Evolutionary conservation across 1,140 invertebrate genomes (phyloP).

Genomic region (Zophobas morio): DNA sequence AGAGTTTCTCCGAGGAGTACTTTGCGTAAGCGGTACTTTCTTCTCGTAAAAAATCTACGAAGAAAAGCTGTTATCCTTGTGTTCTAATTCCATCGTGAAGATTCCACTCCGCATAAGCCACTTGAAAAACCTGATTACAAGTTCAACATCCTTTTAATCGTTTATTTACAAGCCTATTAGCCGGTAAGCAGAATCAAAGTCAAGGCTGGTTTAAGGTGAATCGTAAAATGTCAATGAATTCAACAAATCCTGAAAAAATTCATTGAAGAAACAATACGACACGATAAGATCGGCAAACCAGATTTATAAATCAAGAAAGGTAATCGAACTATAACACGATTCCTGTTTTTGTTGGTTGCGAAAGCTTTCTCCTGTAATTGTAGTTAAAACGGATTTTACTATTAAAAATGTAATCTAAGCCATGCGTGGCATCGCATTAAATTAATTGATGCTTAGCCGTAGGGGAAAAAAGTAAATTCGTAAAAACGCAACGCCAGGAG

Average conservation of each 20-base stretch:
- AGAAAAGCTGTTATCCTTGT: constrained; percentile 26
- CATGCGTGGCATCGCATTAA: constrained; percentile 2
- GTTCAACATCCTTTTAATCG: constrained; percentile 46
- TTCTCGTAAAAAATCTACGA: neutral
- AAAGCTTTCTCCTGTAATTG: constrained; percentile 27
- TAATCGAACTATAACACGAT: neutral
- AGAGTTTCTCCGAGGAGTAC: neutral
- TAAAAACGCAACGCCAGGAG: constrained; percentile 11
- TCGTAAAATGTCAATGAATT: constrained; percentile 37
- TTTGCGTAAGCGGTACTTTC: neutral
- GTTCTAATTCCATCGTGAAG: constrained; percentile 32
- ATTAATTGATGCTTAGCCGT: constrained; percentile 7
- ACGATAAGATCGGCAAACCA: neutral
- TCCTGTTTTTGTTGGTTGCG: neutral
- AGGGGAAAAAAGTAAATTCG: neutral
- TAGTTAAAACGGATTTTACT: neutral
- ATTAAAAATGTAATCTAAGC: constrained; percentile 2
- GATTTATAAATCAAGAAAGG: neutral
- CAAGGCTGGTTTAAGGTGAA: constrained; percentile 22
- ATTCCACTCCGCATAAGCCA: constrained; percentile 3
- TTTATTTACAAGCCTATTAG: constrained; percentile 43
- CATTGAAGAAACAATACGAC: constrained; percentile 6
- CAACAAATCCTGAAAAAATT: neutral
- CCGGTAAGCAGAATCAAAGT: constrained; percentile 9
- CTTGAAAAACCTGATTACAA: constrained; percentile 35